A percentile compares a stretch with the other conserved stretches of the same genome.
Evolutionary conservation across 2,888 invertebrate species (phyloP).

Genomic region (Rhamphomyia laevipes): DNA sequence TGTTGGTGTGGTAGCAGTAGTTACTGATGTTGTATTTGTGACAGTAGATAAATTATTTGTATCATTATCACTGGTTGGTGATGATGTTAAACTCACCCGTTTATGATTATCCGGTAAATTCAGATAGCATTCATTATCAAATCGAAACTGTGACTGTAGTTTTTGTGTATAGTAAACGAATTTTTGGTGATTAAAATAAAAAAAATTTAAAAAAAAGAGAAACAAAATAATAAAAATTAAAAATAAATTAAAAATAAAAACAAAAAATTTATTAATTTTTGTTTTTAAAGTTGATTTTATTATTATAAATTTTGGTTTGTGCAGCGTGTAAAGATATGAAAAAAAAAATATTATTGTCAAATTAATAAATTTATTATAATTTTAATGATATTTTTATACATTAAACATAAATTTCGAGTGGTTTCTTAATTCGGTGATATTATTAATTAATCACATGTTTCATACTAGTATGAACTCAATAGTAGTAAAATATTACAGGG

Average conservation of each 20-base stretch:
- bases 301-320: slow-evolving; percentile 6
- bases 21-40: slow-evolving; percentile 25
- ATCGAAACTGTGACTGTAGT: slow-evolving; percentile 94
- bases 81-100: slow-evolving; percentile 68
- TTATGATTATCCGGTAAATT: slow-evolving; percentile 96
- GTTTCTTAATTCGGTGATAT: too few species aligned
- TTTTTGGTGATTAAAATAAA: background rate
- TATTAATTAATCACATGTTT: too few species aligned
- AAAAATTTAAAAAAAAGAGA: background rate
- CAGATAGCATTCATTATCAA: slow-evolving; percentile 98
- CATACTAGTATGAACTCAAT: too few species aligned
- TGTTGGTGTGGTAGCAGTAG: slow-evolving; percentile 4
- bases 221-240: background rate
- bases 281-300: background rate
- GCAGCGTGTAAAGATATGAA: slow-evolving; percentile 20
- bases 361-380: background rate
- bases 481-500: too few species aligned
- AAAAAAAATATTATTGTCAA: slow-evolving; percentile 7
- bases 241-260: background rate
- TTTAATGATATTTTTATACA: too few species aligned
- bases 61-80: slow-evolving; percentile 20
- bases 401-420: too few species aligned
- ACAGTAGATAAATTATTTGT: slow-evolving; percentile 28
- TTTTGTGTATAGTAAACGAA: background rate
- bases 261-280: background rate